Conservation (phyloP, 2,113 vertebrate species). For the Eira barbara region DNA sequence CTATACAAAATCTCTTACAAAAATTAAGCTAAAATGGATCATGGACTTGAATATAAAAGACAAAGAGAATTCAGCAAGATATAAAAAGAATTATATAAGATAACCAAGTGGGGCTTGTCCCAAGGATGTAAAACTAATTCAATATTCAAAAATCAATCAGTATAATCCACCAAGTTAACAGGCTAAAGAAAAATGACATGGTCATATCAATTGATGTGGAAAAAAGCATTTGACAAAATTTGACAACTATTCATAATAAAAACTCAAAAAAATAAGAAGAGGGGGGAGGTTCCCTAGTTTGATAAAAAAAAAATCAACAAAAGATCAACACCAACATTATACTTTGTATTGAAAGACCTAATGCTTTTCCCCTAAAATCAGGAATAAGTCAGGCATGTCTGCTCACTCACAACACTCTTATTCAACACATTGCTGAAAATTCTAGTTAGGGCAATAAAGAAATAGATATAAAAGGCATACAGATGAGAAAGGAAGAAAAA, state of each 20-base stretch:
- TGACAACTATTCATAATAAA: not conserved
- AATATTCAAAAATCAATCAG: not conserved
- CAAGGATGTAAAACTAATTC: not conserved
- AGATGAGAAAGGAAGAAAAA: not conserved
- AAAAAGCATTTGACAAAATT: not conserved
- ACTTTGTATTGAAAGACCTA: not conserved
- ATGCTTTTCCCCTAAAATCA: not conserved
- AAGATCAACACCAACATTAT: not conserved
- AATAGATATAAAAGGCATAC: not conserved
- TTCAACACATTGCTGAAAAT: not conserved
- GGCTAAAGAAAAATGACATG: not conserved
- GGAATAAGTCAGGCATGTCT: not conserved
- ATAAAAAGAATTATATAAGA: not conserved
- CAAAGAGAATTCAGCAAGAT: not conserved
- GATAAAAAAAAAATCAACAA: not conserved
- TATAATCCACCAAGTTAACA: not conserved
- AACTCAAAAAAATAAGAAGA: not conserved
- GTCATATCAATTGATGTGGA: not conserved
- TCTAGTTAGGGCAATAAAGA: not conserved
- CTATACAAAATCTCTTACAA: not conserved
- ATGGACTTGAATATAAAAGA: not conserved
- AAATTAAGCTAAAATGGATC: constrained; percentile 24
- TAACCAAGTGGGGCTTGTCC: not conserved
- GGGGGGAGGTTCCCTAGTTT: not conserved
- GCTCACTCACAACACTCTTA: not conserved